Evolutionary conservation across 2,797 vertebrate genomes (phyloP).

Genomic region (Monodelphis domestica): DNA sequence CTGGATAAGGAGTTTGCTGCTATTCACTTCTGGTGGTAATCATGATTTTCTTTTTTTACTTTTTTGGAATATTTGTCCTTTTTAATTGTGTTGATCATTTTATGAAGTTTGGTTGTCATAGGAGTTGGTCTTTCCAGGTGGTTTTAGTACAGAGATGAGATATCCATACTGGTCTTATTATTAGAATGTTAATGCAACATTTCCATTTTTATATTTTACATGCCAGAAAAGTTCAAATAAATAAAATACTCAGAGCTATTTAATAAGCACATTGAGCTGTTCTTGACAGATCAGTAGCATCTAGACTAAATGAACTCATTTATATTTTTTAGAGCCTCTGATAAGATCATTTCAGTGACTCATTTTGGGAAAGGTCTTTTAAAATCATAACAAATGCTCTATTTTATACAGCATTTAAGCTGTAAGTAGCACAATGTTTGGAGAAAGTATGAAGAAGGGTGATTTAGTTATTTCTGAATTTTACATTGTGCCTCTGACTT

Average conservation of each 20-base stretch:
- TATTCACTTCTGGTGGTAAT: slow-evolving; percentile 29
- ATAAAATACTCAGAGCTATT: background rate
- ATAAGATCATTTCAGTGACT: slow-evolving; percentile 23
- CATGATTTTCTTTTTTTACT: slow-evolving; percentile 36
- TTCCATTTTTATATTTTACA: background rate
- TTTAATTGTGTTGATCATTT: slow-evolving; percentile 48
- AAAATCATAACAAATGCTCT: background rate
- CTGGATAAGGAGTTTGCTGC: background rate
- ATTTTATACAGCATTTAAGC: slow-evolving; percentile 60
- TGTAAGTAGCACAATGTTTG: slow-evolving; percentile 59
- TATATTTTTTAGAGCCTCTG: background rate
- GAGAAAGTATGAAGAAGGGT: slow-evolving; percentile 65
- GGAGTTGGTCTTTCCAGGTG: background rate
- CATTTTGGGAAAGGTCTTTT: slow-evolving; percentile 53
- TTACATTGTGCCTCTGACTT: slow-evolving; percentile 53
- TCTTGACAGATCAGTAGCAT: background rate
- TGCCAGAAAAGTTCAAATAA: slow-evolving; percentile 40
- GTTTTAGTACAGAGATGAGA: slow-evolving; percentile 31
- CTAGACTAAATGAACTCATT: slow-evolving; percentile 10
- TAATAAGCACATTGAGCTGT: slow-evolving; percentile 19
- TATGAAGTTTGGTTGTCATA: slow-evolving; percentile 28
- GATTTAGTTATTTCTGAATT: slow-evolving; percentile 50
- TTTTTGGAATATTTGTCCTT: slow-evolving; percentile 16
- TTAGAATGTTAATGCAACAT: slow-evolving; percentile 17
- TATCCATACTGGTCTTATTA: background rate